A percentile compares a stretch with the other conserved stretches of the same genome.
Evolutionary conservation across 2,888 invertebrate species (phyloP).

Genomic region (Meteorus cinctellus): DNA sequence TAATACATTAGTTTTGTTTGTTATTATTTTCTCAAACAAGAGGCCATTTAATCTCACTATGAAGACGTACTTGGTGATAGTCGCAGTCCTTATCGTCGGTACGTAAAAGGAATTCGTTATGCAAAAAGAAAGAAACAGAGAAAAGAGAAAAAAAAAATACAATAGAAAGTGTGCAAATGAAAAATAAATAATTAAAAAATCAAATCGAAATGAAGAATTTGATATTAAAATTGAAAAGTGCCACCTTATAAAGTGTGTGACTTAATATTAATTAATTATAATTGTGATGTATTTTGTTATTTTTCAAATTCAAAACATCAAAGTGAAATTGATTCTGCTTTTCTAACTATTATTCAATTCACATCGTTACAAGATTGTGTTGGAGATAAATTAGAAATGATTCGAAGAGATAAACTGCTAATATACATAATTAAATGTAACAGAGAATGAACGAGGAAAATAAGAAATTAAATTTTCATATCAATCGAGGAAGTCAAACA

Average conservation of each 20-base stretch:
- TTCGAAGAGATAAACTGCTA: too few species aligned
- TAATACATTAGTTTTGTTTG: constrained; percentile 19
- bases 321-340: not conserved
- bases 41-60: constrained; percentile 59
- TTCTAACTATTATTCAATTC: not conserved
- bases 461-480: not conserved
- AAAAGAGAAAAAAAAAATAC: constrained; percentile 1
- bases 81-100: constrained; percentile 72
- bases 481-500: not conserved
- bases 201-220: not conserved
- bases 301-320: not conserved
- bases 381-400: too few species aligned
- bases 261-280: constrained; percentile 28
- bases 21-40: constrained; percentile 2
- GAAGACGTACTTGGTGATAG: constrained; percentile 71
- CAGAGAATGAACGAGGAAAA: not conserved
- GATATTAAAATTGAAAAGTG: constrained; percentile 35
- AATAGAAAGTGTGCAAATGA: constrained; percentile 26
- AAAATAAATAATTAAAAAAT: not conserved
- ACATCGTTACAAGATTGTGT: not conserved
- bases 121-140: constrained; percentile 8
- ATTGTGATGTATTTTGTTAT: constrained; percentile 15
- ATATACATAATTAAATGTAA: not conserved
- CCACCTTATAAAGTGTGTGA: constrained; percentile 45
- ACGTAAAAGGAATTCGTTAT: constrained; percentile 59